phyloP scores from a whole-genome alignment of 1,140 invertebrate species.

The silkworm (Bombyx mori) region DNA sequence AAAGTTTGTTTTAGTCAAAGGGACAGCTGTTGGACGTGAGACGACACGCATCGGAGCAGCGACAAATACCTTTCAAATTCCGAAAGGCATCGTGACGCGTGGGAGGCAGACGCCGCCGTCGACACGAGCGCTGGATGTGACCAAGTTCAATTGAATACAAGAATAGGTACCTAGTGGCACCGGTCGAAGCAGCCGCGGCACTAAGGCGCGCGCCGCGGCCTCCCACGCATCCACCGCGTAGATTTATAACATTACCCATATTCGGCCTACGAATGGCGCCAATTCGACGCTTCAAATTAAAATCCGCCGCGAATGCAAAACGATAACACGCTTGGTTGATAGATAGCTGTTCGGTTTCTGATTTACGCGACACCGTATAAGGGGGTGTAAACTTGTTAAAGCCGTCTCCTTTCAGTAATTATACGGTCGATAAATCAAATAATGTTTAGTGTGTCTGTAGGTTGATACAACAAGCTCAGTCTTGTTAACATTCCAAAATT shows the following conservation, averaged over 20 bases:
- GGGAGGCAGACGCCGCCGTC: conserved; percentile 40
- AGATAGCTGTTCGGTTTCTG: conserved; percentile 41
- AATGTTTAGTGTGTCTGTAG: background rate
- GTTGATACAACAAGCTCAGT: no score
- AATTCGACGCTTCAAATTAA: conserved; percentile 66
- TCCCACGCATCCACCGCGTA: conserved; percentile 35
- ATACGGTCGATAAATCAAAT: conserved; percentile 10
- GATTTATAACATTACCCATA: conserved; percentile 69
- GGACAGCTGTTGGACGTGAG: conserved; percentile 42
- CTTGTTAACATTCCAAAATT: no score
- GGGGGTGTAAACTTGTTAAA: conserved; percentile 21
- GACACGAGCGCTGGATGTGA: conserved; percentile 41
- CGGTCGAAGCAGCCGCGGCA: conserved; percentile 21
- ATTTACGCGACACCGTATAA: conserved; percentile 40
- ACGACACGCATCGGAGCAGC: conserved; percentile 38
- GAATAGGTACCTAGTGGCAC: conserved; percentile 25
- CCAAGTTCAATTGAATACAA: conserved; percentile 50
- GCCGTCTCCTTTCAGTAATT: conserved; percentile 8
- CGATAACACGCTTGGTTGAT: conserved; percentile 47
- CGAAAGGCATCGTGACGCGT: conserved; percentile 43
- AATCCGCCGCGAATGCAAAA: conserved; percentile 57
- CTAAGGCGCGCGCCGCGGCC: conserved; percentile 32
- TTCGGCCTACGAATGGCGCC: conserved; percentile 64
- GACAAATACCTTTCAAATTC: conserved; percentile 68
- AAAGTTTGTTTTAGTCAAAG: conserved; percentile 37